These are phyloP conservation scores for Globodera rostochiensis DNA, from an alignment of 1,140 invertebrate species.

Conservation along the genomic window DNA sequence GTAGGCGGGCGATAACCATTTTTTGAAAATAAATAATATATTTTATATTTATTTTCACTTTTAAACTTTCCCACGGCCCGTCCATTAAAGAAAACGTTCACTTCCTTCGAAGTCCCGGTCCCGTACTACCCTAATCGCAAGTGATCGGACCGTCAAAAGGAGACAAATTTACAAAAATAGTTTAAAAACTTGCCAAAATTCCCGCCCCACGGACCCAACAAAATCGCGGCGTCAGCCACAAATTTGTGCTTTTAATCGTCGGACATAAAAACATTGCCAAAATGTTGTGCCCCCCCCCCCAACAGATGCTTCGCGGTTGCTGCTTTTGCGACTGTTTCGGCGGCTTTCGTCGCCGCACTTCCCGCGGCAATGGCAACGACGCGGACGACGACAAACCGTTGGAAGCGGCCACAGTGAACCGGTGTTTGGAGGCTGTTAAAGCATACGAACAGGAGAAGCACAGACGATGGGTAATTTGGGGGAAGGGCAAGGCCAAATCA, in stretches of 20 bases:
- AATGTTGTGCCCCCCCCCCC: neutral
- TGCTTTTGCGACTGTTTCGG: slow-evolving; percentile 56
- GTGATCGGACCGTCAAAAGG: no score
- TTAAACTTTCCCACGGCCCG: no score
- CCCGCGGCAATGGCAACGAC: neutral
- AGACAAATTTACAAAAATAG: neutral
- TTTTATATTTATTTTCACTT: no score
- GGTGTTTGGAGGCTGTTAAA: slow-evolving; percentile 42
- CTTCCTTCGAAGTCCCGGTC: no score
- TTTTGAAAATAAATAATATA: neutral
- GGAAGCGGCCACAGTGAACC: slow-evolving; percentile 42
- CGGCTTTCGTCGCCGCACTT: slow-evolving; percentile 46
- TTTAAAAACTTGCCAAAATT: neutral
- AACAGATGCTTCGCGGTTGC: slow-evolving; percentile 49
- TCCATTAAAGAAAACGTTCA: no score
- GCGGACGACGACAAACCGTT: slow-evolving; percentile 36
- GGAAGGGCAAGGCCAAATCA: neutral
- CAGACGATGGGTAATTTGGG: slow-evolving; percentile 22
- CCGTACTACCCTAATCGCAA: no score
- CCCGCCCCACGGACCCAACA: no score
- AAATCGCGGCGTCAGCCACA: no score
- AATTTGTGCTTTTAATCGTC: no score
- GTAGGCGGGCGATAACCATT: neutral
- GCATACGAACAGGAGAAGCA: slow-evolving; percentile 45
- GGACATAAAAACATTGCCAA: neutral